Conservation (phyloP, 2,888 invertebrate genomes). For the Pomacea canaliculata region DNA sequence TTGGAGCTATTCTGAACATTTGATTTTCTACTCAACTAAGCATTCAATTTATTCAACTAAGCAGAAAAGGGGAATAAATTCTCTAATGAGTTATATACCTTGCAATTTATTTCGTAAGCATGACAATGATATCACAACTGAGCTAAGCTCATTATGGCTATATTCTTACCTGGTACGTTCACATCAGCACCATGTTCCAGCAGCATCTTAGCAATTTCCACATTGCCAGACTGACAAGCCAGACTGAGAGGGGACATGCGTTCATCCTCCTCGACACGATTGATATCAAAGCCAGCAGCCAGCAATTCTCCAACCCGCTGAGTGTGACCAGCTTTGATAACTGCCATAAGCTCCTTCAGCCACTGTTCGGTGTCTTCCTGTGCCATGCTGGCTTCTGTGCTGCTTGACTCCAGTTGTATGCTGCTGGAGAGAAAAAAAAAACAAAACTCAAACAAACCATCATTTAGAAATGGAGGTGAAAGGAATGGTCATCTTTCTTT, state of each 20-base stretch:
- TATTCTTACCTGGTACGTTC: conserved; percentile 12
- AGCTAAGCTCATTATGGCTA: no score
- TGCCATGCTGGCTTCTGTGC: conserved; percentile 13
- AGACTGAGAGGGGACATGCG: conserved; percentile 41
- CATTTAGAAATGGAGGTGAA: no score
- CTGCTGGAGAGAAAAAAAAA: no score
- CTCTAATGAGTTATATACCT: no score
- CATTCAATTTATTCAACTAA: no score
- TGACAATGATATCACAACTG: background rate
- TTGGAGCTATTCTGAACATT: no score
- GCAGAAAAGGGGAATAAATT: no score
- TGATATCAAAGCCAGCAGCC: conserved; percentile 29
- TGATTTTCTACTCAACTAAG: no score
- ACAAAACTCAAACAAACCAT: no score
- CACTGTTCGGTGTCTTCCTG: conserved; percentile 10
- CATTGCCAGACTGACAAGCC: conserved; percentile 46
- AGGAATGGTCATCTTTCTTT: no score
- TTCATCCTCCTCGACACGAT: conserved; percentile 30
- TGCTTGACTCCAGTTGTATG: no score
- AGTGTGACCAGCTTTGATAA: conserved; percentile 26
- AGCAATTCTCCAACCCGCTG: conserved; percentile 30
- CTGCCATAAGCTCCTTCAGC: conserved; percentile 20
- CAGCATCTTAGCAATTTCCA: conserved; percentile 41
- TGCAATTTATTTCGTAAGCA: no score
- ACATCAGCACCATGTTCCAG: conserved; percentile 42